A percentile compares a stretch with the other conserved stretches of the same genome.
These are phyloP conservation scores for Tetrapedia diversipes DNA, from an alignment of 2,888 invertebrate genomes.

Conservation along the genomic window DNA sequence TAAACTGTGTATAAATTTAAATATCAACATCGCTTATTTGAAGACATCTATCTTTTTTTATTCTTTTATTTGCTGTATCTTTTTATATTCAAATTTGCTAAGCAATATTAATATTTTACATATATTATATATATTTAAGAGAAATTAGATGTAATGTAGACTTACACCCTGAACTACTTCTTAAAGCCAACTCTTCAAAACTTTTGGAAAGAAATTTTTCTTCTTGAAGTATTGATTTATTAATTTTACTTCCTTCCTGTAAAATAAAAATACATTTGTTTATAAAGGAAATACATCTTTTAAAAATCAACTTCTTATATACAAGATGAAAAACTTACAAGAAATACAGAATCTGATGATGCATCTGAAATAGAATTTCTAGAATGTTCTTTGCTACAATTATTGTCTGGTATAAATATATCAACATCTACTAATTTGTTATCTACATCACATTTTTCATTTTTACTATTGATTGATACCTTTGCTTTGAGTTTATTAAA, in stretches of 20 bases:
- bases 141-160: constrained; percentile 21
- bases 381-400: constrained; percentile 22
- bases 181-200: constrained; percentile 74
- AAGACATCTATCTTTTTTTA: background rate
- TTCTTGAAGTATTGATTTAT: constrained; percentile 72
- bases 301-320: background rate
- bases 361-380: constrained; percentile 56
- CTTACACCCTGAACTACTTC: constrained; percentile 72
- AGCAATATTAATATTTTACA: background rate
- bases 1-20: background rate
- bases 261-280: constrained; percentile 17
- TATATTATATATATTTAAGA: background rate
- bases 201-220: constrained; percentile 74
- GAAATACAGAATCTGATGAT: constrained; percentile 74
- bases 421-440: constrained; percentile 73
- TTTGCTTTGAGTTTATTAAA: constrained; percentile 66
- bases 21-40: constrained; percentile 2
- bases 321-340: constrained; percentile 65
- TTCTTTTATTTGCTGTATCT: background rate
- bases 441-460: constrained; percentile 26
- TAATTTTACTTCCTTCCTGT: constrained; percentile 45
- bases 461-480: too few species aligned
- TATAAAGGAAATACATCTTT: constrained; percentile 4
- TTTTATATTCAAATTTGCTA: background rate
- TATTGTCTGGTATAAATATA: constrained; percentile 58